Base-by-base conservation (phyloP, 2,113 vertebrate genomes). In the Chroicocephalus ridibundus region DNA sequence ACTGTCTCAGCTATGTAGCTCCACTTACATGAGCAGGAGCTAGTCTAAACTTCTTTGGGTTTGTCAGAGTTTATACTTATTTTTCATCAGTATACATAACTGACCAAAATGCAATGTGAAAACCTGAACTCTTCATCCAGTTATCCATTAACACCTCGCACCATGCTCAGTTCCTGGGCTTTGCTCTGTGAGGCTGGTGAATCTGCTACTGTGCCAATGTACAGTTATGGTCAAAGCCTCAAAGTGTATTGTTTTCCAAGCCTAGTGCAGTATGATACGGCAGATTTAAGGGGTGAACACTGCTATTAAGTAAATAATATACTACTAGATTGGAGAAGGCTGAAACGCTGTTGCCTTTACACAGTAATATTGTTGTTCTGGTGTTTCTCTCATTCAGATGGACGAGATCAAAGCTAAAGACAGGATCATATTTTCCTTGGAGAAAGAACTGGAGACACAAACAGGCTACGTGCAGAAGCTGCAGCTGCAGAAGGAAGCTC, bases 331-430 rank as follows among this genome's bases (percentile, higher is more conserved):
- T 58, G 44, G 46, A 76, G 31, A 66, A 77, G 25, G 29, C 44
- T 77, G n/a, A 68, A 86, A 38, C 81, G 42, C 61, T 76, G 19
- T 87, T 91, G 36, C 13, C 31, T 87, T 87, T 46, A 21, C 27
- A 16, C 4, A 9, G 12, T 87, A 81, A 90, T 38, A 16, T 11
- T 20, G 2, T 21, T 84, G 18, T 58, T 77, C 27, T 95, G 68
- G 10, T 92, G 64, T 97, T 95, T 89, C 93, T 97, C 65, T 97
- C 55, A 92, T 97, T 77, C 95, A 99, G 99, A 99, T 99, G 98
- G 99, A 99, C 34, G 99, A 99, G 98, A 99, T 99, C 97, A 99
- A 99, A 98, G 98, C 99, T 86, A 99, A 99, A 97, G 99, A 99
- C 96, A 99, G 99, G 93, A 99, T 99, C 79, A 99, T 99, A 95